phyloP scores from a whole-genome alignment of 1,140 invertebrate genomes.

The Chrysopa pallens region DNA sequence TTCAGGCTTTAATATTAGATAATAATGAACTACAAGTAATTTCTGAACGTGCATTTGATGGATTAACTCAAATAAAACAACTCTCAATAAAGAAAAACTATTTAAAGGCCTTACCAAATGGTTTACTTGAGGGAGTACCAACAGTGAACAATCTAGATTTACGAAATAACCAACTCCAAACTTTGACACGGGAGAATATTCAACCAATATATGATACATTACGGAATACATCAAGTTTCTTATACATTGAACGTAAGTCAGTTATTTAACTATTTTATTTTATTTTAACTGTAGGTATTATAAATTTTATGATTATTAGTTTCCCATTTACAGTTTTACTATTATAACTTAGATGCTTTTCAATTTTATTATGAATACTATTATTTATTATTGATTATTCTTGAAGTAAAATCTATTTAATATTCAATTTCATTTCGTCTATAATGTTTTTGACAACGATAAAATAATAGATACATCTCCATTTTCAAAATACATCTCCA shows the following conservation, averaged over 20 bases:
- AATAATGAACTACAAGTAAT: slow-evolving; percentile 47
- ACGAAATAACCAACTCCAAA: slow-evolving; percentile 47
- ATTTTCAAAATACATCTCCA: too few species aligned
- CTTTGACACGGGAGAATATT: slow-evolving; percentile 52
- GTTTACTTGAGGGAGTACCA: slow-evolving; percentile 41
- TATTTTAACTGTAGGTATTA: not conserved
- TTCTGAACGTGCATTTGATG: slow-evolving; percentile 48
- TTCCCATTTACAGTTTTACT: too few species aligned
- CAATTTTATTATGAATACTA: too few species aligned
- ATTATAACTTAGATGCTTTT: too few species aligned
- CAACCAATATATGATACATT: slow-evolving; percentile 49
- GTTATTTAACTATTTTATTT: not conserved
- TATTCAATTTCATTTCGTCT: too few species aligned
- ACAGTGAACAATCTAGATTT: slow-evolving; percentile 50
- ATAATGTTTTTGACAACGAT: too few species aligned
- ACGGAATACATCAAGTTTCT: slow-evolving; percentile 39
- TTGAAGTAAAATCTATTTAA: too few species aligned
- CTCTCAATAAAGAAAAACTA: slow-evolving; percentile 54
- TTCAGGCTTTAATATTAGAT: slow-evolving; percentile 47
- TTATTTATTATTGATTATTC: too few species aligned
- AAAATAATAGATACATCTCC: too few species aligned
- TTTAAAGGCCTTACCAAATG: slow-evolving; percentile 38
- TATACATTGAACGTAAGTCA: slow-evolving; percentile 56
- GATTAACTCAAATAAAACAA: slow-evolving; percentile 41
- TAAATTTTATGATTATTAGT: too few species aligned